Conservation (phyloP, 2,113 vertebrate species). For the Protobothrops mucrosquamatus region DNA sequence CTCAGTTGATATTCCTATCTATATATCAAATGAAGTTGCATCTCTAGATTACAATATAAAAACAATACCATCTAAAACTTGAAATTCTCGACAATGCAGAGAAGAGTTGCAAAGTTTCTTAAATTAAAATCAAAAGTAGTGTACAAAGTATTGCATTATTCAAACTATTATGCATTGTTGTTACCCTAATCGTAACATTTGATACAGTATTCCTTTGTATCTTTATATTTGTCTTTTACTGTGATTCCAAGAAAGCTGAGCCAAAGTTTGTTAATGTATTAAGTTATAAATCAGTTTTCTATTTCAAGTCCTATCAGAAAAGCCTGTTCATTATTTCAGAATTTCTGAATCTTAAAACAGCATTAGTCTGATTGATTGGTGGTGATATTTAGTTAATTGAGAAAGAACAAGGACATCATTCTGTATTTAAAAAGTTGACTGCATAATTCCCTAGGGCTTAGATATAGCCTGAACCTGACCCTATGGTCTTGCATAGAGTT, state of each 20-base stretch:
- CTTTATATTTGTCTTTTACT: background rate
- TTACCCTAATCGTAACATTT: background rate
- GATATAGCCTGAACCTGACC: background rate
- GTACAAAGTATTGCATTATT: background rate
- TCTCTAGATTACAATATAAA: background rate
- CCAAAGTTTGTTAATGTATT: background rate
- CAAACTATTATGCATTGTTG: background rate
- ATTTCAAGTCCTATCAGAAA: constrained; percentile 6
- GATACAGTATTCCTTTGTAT: background rate
- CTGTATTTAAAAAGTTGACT: background rate
- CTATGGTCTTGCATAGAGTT: background rate
- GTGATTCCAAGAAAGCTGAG: background rate
- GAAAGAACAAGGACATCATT: background rate
- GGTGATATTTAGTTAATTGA: background rate
- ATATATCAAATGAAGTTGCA: background rate
- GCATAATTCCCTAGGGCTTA: background rate
- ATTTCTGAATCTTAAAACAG: constrained; percentile 23
- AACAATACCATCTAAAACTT: background rate
- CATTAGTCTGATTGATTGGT: background rate
- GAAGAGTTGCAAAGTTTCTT: background rate
- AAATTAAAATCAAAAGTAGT: background rate
- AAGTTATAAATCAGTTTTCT: background rate
- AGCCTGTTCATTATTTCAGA: background rate
- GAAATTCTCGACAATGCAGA: background rate
- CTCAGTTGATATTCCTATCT: background rate